These are phyloP conservation scores for Botia kubotai DNA, from an alignment of 2,797 vertebrate species.

Conservation along the genomic window DNA sequence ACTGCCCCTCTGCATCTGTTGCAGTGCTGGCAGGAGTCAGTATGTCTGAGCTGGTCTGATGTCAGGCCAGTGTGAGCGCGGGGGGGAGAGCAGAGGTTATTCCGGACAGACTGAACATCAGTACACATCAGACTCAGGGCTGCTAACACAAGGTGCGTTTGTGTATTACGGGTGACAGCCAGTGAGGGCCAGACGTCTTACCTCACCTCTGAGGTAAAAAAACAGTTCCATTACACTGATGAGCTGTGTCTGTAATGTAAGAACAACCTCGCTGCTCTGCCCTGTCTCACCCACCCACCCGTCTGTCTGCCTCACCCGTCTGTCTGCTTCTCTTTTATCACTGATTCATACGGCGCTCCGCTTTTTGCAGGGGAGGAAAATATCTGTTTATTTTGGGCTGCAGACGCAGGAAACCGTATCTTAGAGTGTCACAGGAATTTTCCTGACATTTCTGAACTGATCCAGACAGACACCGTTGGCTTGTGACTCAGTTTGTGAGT, in stretches of 20 bases:
- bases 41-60: conserved; percentile 11
- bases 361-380: background rate
- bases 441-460: conserved; percentile 47
- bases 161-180: conserved; percentile 14
- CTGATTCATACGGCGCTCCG: background rate
- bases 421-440: conserved; percentile 13
- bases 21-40: conserved; percentile 33
- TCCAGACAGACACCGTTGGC: conserved; percentile 69
- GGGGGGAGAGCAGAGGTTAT: conserved; percentile 35
- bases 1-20: conserved; percentile 35
- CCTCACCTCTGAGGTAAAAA: conserved; percentile 29
- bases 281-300: background rate
- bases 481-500: conserved; percentile 70
- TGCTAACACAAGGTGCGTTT: conserved; percentile 27
- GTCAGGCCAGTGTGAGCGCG: background rate
- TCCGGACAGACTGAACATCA: conserved; percentile 34
- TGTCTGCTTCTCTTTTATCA: background rate
- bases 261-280: background rate
- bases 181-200: conserved; percentile 33
- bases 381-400: background rate
- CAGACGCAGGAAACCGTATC: background rate
- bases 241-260: conserved; percentile 21
- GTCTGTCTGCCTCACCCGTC: background rate
- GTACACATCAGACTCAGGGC: conserved; percentile 39
- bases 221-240: conserved; percentile 30